Conservation (phyloP, 2,113 vertebrate genomes). For the Hylia prasina region DNA sequence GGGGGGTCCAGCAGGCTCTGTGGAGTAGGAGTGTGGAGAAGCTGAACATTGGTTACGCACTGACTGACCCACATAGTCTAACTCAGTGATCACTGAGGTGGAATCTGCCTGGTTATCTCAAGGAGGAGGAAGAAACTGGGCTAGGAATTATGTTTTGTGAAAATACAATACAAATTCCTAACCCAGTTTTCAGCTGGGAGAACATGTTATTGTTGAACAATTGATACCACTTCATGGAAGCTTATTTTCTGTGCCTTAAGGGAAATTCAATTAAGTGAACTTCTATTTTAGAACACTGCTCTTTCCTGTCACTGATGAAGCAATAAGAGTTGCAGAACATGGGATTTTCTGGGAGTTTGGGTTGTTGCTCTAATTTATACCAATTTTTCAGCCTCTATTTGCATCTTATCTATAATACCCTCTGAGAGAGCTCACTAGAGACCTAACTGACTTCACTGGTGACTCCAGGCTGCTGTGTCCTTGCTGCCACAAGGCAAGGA, state of each 20-base stretch:
- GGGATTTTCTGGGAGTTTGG: slow-evolving; percentile 27
- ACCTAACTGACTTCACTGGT: not conserved
- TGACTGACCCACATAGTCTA: not conserved
- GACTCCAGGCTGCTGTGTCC: not conserved
- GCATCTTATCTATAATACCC: not conserved
- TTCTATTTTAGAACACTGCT: slow-evolving; percentile 51
- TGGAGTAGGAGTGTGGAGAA: not conserved
- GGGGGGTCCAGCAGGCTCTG: not conserved
- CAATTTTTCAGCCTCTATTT: not conserved
- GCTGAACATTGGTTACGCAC: accelerated
- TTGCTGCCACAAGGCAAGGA: not conserved
- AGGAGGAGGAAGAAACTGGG: not conserved
- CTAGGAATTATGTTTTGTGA: slow-evolving; percentile 16
- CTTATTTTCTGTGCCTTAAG: slow-evolving; percentile 42
- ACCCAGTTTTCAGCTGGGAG: slow-evolving; percentile 37
- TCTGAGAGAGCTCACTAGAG: not conserved
- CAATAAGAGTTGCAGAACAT: slow-evolving; percentile 38
- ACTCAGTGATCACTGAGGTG: not conserved
- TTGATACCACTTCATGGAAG: slow-evolving; percentile 38
- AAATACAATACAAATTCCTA: slow-evolving; percentile 52
- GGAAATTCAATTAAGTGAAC: slow-evolving; percentile 40
- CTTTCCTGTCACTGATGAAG: slow-evolving; percentile 53
- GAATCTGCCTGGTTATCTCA: slow-evolving; percentile 2
- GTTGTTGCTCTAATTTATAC: not conserved
- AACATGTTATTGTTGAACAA: slow-evolving; percentile 39